A percentile compares a stretch with the other conserved stretches of the same genome.
Conservation (phyloP, 2,113 vertebrate species). For the Peromyscus californicus region DNA sequence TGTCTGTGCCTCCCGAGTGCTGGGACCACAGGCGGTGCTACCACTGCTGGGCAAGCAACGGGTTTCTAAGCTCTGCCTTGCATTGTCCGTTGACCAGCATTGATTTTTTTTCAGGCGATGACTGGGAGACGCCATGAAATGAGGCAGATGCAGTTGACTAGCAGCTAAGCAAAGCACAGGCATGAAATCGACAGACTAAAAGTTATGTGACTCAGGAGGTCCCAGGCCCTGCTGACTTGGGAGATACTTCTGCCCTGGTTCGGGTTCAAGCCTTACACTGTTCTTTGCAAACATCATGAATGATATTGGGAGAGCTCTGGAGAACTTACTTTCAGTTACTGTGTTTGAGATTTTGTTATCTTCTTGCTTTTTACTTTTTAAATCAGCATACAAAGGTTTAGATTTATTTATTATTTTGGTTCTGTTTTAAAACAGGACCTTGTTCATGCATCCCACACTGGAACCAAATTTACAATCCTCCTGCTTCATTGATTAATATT, state of each 20-base stretch:
- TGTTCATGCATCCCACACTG: neutral
- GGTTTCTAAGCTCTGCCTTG: slow-evolving; percentile 12
- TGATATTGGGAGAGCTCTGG: neutral
- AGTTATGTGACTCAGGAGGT: neutral
- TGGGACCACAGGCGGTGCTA: neutral
- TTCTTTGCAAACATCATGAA: neutral
- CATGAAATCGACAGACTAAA: neutral
- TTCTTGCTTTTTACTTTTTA: neutral
- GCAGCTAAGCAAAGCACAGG: neutral
- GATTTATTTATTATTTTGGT: neutral
- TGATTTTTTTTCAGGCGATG: slow-evolving; percentile 10
- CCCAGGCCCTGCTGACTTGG: neutral
- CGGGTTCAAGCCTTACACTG: neutral
- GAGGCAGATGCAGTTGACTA: neutral
- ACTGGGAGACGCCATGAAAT: neutral
- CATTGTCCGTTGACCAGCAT: neutral
- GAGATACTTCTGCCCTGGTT: neutral
- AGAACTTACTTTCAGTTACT: neutral
- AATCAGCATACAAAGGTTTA: neutral
- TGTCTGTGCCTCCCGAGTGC: neutral
- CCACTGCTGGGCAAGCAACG: neutral
- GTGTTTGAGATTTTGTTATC: neutral
- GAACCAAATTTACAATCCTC: no score
- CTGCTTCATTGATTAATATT: neutral
- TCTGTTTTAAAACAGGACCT: neutral